These are phyloP conservation scores for Poeciliopsis turneri DNA, from an alignment of 2,797 vertebrate species.

Conservation along the genomic window DNA sequence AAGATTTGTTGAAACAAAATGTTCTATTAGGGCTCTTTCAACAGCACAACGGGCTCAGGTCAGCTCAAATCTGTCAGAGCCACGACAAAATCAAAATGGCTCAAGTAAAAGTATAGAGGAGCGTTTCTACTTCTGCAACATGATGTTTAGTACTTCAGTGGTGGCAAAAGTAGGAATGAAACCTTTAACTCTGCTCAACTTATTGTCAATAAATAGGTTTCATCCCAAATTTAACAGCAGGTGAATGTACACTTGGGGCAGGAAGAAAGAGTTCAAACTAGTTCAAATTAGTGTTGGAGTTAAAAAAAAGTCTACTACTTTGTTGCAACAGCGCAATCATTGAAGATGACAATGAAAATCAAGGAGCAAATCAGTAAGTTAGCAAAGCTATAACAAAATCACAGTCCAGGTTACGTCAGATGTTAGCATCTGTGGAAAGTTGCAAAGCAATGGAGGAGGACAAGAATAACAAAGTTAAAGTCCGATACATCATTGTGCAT, in stretches of 20 bases:
- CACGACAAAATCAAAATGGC: conserved; percentile 45
- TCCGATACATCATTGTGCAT: not conserved
- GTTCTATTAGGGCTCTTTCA: conserved; percentile 47
- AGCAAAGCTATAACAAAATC: not conserved
- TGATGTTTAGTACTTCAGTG: conserved; percentile 35
- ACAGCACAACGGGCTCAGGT: conserved; percentile 33
- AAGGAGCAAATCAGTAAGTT: not conserved
- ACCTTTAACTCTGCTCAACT: conserved; percentile 37
- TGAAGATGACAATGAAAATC: not conserved
- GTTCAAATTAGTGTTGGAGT: not conserved
- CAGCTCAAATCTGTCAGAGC: conserved; percentile 42
- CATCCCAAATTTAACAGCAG: not conserved
- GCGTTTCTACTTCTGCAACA: conserved; percentile 35
- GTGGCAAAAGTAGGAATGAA: not conserved
- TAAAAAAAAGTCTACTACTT: not conserved
- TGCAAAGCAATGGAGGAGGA: not conserved
- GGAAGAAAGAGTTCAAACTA: not conserved
- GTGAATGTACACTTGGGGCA: not conserved
- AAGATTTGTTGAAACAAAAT: conserved; percentile 48
- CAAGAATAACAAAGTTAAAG: not conserved
- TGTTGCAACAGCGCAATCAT: not conserved
- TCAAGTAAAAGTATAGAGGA: conserved; percentile 39
- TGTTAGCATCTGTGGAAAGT: not conserved
- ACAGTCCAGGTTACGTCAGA: not conserved
- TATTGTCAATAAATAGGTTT: conserved; percentile 14